Evolutionary conservation across 2,797 vertebrate species (phyloP).

Genomic region (Smutsia gigantea): DNA sequence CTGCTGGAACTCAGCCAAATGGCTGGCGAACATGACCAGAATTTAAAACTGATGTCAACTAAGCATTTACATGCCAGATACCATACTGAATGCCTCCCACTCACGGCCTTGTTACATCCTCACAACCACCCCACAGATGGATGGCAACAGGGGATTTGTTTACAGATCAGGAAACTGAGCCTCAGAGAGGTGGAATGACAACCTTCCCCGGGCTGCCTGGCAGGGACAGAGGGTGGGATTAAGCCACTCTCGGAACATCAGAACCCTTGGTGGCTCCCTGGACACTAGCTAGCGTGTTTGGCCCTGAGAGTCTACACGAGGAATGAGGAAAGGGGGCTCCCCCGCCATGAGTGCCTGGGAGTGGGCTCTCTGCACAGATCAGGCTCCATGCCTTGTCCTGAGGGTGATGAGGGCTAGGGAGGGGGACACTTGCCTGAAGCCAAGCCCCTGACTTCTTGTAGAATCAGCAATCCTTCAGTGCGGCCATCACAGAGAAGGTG

Average conservation of each 20-base stretch:
- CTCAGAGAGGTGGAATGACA: neutral
- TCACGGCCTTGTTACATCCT: fast-evolving
- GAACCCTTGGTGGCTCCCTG: neutral
- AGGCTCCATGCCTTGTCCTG: neutral
- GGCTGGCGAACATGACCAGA: neutral
- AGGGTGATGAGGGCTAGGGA: too few species aligned
- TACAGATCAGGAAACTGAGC: too few species aligned
- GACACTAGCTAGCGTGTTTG: neutral
- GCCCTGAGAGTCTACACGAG: neutral
- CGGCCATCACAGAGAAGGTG: fast-evolving
- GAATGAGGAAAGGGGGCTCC: neutral
- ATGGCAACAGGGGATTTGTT: fast-evolving
- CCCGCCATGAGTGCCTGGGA: neutral
- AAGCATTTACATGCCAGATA: fast-evolving
- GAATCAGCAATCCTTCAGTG: fast-evolving
- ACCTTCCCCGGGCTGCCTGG: neutral
- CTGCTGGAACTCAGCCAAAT: fast-evolving
- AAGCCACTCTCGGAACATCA: fast-evolving
- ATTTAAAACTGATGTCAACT: neutral
- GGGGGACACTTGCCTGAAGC: too few species aligned
- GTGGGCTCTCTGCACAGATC: fast-evolving
- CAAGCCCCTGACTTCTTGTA: neutral
- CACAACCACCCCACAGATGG: fast-evolving
- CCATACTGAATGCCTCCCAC: fast-evolving
- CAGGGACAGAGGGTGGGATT: neutral